Base-by-base conservation (phyloP, 2,113 vertebrate genomes). In the Chionomys nivalis region DNA sequence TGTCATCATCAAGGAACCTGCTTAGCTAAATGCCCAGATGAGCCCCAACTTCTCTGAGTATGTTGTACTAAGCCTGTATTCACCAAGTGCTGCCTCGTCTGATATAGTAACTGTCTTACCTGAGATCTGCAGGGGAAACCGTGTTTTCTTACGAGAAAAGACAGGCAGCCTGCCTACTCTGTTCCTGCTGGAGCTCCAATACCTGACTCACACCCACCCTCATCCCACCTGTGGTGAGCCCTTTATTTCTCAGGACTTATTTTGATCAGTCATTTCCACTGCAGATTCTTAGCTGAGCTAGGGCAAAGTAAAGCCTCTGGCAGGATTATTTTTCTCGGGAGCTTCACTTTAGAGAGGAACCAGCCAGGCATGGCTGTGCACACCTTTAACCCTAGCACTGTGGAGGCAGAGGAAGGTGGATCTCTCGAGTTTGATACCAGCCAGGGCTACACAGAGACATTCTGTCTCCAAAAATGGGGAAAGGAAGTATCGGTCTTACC, bases 321-420 rank as follows among this genome's bases (percentile, higher is more conserved):
- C 86, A 90, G 86, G 33, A 61, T 76, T 92, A 66, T 44, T 91
- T 94, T 91, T 36, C 94, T 66, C 13, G 31, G 72, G 55, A 93
- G 26, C 9, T 93, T 87, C 39, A 52, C 24, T 49, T 87, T 88
- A 72, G 93, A 87, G 44, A 89, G 44, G 36, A 8, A 94, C 11
- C n/a, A 85, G 58, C 58, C 81, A 83, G 55, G 79, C 2, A 4
- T 63, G n/a, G n/a, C 63, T 16, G 24, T 44, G 39, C 39, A 63
- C 14, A 63, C n/a, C 39, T 85, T 85, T 44, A 85, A 85, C 31
- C 58, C 26, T 75, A 75, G 72, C 39, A 75, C 39, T 75, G 21
- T 42, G 72, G 72, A 75, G 72, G n/a, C 72, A 83, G 14, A 85
- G 58, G 36, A 82, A 58, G 81, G 58, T 65, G 14, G 58, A 31